Percentiles rank a stretch among this genome's conserved stretches.
phyloP scores from a whole-genome alignment of 2,888 invertebrate species.

The Philaethria dido region DNA sequence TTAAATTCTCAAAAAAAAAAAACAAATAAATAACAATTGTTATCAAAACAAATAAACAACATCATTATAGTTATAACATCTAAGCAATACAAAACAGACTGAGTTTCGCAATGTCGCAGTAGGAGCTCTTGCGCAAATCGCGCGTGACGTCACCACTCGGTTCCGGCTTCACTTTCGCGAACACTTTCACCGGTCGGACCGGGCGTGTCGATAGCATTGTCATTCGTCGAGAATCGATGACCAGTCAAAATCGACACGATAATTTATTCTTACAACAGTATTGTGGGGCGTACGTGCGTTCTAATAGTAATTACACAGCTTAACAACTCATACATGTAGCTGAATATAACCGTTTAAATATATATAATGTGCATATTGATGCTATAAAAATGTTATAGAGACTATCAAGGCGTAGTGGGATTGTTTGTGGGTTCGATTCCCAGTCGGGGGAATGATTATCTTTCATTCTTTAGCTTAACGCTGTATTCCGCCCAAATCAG shows the following conservation, averaged over 20 bases:
- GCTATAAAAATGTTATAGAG: conserved; percentile 6
- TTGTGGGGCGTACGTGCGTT: conserved; percentile 39
- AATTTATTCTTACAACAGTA: conserved; percentile 53
- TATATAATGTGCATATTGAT: conserved; percentile 4
- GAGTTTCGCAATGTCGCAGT: conserved; percentile 71
- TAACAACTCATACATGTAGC: conserved; percentile 1
- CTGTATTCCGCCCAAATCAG: no score
- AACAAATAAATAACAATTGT: background rate
- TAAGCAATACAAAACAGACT: conserved; percentile 64
- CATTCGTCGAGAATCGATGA: conserved; percentile 46
- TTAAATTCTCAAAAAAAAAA: background rate
- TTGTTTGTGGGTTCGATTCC: no score
- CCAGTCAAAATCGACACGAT: conserved; percentile 51
- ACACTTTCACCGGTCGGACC: conserved; percentile 75
- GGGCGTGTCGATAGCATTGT: conserved; percentile 54
- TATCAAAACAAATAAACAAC: conserved; percentile 27
- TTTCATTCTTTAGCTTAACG: no score
- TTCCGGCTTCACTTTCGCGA: conserved; percentile 83
- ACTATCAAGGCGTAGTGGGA: no score
- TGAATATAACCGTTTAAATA: conserved; percentile 5
- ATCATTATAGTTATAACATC: conserved; percentile 48
- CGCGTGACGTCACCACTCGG: conserved; percentile 72
- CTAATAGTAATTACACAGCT: conserved; percentile 28
- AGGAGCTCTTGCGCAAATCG: conserved; percentile 75
- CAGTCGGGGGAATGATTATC: no score